Evolutionary conservation across 2,888 invertebrate genomes (phyloP).

Genomic region (Julus scandinavius): DNA sequence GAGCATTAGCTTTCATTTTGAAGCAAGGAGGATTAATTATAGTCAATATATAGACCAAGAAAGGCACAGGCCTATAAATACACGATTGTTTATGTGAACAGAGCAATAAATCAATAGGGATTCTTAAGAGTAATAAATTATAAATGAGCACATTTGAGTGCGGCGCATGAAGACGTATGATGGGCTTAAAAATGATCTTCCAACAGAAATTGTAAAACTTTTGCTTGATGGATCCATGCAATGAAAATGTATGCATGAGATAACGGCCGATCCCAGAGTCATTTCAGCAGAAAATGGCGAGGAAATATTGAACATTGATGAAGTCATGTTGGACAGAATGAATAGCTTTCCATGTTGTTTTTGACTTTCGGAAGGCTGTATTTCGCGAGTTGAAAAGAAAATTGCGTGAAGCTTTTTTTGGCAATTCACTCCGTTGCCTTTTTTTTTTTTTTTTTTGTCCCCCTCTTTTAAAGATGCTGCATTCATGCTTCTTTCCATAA

Average conservation of each 20-base stretch:
- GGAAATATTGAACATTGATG: conserved; percentile 41
- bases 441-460: neutral
- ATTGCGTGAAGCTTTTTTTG: neutral
- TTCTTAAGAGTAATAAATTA: conserved; percentile 32
- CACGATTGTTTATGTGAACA: conserved; percentile 30
- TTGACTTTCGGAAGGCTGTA: conserved; percentile 24
- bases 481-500: conserved; percentile 9
- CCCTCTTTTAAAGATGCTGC: neutral
- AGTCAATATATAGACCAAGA: conserved; percentile 30
- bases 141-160: conserved; percentile 35
- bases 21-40: conserved; percentile 36
- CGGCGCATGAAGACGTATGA: conserved; percentile 28
- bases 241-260: conserved; percentile 35
- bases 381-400: conserved; percentile 10
- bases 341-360: conserved; percentile 37
- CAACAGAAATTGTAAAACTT: conserved; percentile 31
- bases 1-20: neutral
- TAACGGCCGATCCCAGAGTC: conserved; percentile 10
- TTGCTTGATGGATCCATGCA: conserved; percentile 12
- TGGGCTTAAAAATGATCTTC: conserved; percentile 39
- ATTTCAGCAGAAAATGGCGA: conserved; percentile 44
- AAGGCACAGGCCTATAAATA: conserved; percentile 18
- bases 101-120: conserved; percentile 30
- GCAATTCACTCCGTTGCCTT: conserved; percentile 11
- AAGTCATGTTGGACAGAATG: conserved; percentile 48